Evolutionary conservation across 2,113 vertebrate species (phyloP), one percentile per base, ranked within the genome.

Genomic region (Syrrhaptes paradoxus): DNA sequence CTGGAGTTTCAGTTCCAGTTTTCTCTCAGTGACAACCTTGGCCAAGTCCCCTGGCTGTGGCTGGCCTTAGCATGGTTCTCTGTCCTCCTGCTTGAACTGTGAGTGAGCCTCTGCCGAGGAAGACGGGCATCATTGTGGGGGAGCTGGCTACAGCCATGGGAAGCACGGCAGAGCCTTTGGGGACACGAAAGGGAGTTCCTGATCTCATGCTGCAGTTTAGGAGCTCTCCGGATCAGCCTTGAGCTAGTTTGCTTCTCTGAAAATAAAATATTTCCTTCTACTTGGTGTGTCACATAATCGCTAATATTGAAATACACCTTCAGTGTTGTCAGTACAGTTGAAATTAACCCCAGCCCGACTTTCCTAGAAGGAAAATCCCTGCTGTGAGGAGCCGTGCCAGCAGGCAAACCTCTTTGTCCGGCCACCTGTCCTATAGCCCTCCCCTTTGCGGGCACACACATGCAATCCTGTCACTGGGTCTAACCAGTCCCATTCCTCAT

Each of bases 261-360:
- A 77, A 91, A n/a, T 28, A 83, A 68, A 71, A 45, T 2, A 32
- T 32, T 73, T 78, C 34, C 46, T 76, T 41, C 49, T 34, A 62
- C 13, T 18, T 34, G 71, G 54, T 46, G 0, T 46, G 21, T 34
- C 17, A 1, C 17, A 5, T 57, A 34, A 65, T 43, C 81, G 68
- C 65, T 89, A 29, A 48, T 87, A 71, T 15, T 91, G 76, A 67
- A 96, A 72, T 51, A 65, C 28, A 51, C 31, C 14, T 49, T 82
- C 45, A 38, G 54, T 67, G 34, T 38, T 82, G 76, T 61, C 20
- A 6, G 51, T 52, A 22, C 46, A 74, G 52, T 61, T 91, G 81
- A 93, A 95, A 90, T 93, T 86, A 52, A 89, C 91, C 73, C 73
- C 32, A 89, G 78, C 25, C 87, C 83, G 48, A 76, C 82, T 91